Conservation (phyloP, 2,113 vertebrate genomes). For the Psilopsiagon aurifrons region DNA sequence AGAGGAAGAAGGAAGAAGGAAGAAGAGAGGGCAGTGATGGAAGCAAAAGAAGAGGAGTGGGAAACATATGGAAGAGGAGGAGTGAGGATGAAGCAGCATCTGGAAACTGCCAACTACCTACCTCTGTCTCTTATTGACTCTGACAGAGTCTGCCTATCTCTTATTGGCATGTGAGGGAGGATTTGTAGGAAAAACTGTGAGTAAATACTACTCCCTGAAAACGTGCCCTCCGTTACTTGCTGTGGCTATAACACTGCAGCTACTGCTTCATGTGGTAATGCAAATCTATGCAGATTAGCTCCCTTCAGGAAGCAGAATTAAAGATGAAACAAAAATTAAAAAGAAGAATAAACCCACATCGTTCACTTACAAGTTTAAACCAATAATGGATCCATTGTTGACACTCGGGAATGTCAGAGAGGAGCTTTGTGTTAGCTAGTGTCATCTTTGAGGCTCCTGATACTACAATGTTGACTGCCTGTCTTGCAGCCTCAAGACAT, state of each 20-base stretch:
- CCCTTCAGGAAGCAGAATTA: not conserved
- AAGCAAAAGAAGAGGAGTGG: not conserved
- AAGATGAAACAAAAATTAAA: not conserved
- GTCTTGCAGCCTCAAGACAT: fast-evolving
- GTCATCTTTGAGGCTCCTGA: not conserved
- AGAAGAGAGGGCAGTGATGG: not conserved
- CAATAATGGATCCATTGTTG: not conserved
- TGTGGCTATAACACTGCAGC: not conserved
- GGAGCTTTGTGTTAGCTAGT: not conserved
- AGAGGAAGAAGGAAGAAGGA: not conserved
- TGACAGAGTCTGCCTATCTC: not conserved
- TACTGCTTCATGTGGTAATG: not conserved
- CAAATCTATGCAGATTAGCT: not conserved
- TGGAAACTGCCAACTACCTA: not conserved
- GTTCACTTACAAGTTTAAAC: not conserved
- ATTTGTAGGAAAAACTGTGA: not conserved
- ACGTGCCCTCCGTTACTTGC: not conserved
- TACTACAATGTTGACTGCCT: not conserved
- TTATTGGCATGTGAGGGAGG: not conserved
- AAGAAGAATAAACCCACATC: not conserved
- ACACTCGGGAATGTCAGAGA: not conserved
- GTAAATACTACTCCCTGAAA: not conserved
- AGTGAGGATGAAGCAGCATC: not conserved
- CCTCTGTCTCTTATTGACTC: not conserved
- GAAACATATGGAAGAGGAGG: not conserved